Conservation (phyloP, 2,888 invertebrate species). For the Apotomis turbidana region DNA sequence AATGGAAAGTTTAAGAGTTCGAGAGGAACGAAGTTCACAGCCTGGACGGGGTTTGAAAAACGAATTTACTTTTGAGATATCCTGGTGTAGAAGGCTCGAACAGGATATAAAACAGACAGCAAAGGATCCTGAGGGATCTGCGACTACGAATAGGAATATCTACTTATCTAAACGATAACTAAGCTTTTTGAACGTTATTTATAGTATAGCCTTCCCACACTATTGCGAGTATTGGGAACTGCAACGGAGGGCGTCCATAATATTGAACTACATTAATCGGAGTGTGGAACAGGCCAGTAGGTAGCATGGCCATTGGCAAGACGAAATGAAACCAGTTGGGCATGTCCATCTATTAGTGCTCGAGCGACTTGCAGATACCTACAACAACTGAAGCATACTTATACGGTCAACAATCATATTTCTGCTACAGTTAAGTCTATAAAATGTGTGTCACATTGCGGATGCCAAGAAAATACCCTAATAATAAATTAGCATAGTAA, state of each 20-base stretch:
- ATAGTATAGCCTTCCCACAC: neutral
- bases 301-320: slow-evolving; percentile 29
- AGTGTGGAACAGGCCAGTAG: slow-evolving; percentile 33
- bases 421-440: slow-evolving; percentile 80
- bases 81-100: too few relatives aligned
- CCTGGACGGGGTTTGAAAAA: too few relatives aligned
- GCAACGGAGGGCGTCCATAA: slow-evolving; percentile 30
- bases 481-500: slow-evolving; percentile 83
- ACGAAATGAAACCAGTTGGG: slow-evolving; percentile 34
- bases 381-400: slow-evolving; percentile 64
- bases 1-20: too few relatives aligned
- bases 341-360: slow-evolving; percentile 34
- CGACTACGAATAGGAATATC: too few relatives aligned
- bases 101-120: too few relatives aligned
- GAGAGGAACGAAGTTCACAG: too few relatives aligned
- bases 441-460: slow-evolving; percentile 81
- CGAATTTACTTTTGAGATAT: too few relatives aligned
- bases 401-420: slow-evolving; percentile 79
- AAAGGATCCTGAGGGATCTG: too few relatives aligned
- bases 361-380: slow-evolving; percentile 49
- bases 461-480: slow-evolving; percentile 80
- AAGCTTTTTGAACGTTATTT: neutral
- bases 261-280: slow-evolving; percentile 30
- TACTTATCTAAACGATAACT: slow-evolving; percentile 19
- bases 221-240: slow-evolving; percentile 16